Evolutionary conservation across 1,140 invertebrate genomes (phyloP), one percentile per base, ranked within the genome.

Genomic region (Matsumurasca onukii): DNA sequence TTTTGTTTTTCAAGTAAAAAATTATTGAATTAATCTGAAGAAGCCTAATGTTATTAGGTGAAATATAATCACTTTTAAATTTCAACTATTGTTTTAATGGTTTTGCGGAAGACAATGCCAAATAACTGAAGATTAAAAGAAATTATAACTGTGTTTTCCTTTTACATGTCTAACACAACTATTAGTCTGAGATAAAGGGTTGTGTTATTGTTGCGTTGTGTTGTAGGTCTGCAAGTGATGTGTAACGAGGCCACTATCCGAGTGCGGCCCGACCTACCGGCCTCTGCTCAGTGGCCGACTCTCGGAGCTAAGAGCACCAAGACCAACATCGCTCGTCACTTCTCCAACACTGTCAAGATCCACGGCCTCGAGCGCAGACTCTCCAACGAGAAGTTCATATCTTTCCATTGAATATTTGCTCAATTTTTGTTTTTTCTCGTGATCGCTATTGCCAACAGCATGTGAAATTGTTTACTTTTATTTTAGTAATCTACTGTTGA

Each of bases 221-320:
- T 69, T 68, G 2, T 66, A 77, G 77, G 64, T 57, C 69, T 76
- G 55, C 68, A 70, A 67, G 69, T 77, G 66, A 76, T 67, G 1
- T 75, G 74, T 29, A 77, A 72, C 67, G 74, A 76, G 57, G 74
- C 74, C 12, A 72, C 72, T 30, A 71, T 78, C 20, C 74, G 72
- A 27, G 66, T 67, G 17, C 68, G 77, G 17, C 75, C 76, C 17
- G 72, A 74, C 45, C 71, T 77, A 62, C 70, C 57, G 2, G 45
- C n/a, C 17, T 45, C 69, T 27, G 22, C 65, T 2, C 34, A 66
- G 24, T 70, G 64, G 64, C 65, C 63, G 15, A 63, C 49, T 1
- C 13, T 67, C 17, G 69, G 64, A 17, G 59, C 64, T 1, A 66
- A 73, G 25, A 70, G 73, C 31, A 77, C 75, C 15, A 77, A 74